phyloP scores from a whole-genome alignment of 2,113 vertebrate genomes.

The Anolis sagrei region DNA sequence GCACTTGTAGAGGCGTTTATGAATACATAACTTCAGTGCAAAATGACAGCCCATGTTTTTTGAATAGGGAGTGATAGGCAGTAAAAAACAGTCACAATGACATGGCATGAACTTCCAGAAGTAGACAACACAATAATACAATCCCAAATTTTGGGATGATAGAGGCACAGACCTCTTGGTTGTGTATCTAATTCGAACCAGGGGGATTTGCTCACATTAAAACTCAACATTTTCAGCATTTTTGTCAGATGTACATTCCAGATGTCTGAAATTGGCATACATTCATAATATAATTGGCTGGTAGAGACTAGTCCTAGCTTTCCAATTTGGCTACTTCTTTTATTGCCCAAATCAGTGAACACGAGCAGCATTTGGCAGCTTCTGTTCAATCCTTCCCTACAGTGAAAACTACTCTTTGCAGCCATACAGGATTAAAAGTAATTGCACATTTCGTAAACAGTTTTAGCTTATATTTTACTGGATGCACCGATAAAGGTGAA shows the following conservation, averaged over 20 bases:
- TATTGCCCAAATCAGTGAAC: slow-evolving; percentile 25
- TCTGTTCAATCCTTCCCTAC: neutral
- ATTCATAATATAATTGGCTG: neutral
- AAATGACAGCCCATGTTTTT: too few species aligned
- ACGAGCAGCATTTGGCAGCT: neutral
- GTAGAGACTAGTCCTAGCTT: neutral
- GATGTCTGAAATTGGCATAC: neutral
- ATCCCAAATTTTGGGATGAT: neutral
- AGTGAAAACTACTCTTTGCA: neutral
- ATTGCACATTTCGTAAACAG: neutral
- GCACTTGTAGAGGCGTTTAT: too few species aligned
- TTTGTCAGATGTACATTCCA: neutral
- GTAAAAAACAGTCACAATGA: neutral
- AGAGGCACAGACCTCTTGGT: neutral
- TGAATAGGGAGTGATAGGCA: too few species aligned
- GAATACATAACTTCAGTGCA: too few species aligned
- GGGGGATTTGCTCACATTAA: neutral
- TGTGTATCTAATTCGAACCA: neutral
- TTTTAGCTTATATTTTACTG: slow-evolving; percentile 8
- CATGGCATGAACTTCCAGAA: neutral
- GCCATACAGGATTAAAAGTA: slow-evolving; percentile 12
- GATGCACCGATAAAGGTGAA: neutral
- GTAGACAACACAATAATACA: neutral
- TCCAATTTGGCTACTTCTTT: slow-evolving; percentile 19
- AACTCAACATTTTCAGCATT: neutral